Conservation (phyloP, 2,113 vertebrate species). For the Uria aalge region DNA sequence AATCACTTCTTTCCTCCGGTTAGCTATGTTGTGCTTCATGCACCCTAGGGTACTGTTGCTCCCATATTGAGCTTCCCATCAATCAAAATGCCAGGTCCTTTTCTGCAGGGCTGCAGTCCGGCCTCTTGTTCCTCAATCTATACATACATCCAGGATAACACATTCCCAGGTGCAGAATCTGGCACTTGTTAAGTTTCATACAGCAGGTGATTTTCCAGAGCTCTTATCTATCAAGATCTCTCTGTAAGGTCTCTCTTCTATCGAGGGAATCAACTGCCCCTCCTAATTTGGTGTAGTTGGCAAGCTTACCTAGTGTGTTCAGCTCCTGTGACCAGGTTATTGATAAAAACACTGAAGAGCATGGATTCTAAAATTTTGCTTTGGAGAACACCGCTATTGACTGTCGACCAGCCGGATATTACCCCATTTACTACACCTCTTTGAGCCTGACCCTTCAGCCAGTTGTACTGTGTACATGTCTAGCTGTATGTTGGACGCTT, state of each 20-base stretch:
- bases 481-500: neutral
- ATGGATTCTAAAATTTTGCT: neutral
- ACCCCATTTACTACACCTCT: too few relatives aligned
- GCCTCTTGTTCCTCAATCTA: neutral
- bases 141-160: accelerated
- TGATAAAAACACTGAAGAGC: neutral
- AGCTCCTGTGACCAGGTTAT: neutral
- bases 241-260: neutral
- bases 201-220: neutral
- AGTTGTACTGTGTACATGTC: accelerated
- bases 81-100: neutral
- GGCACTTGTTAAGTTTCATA: neutral
- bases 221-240: neutral
- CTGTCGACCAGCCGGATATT: neutral
- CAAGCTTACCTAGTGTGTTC: neutral
- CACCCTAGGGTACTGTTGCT: neutral
- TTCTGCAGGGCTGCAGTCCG: neutral
- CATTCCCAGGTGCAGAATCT: neutral
- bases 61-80: neutral
- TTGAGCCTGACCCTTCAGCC: neutral
- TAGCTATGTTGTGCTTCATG: neutral
- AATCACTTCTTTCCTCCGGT: neutral
- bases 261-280: neutral
- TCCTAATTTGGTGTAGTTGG: neutral
- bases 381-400: neutral